Evolutionary conservation across 2,888 invertebrate genomes (phyloP).

Genomic region (Lordiphosa fenestrarum): DNA sequence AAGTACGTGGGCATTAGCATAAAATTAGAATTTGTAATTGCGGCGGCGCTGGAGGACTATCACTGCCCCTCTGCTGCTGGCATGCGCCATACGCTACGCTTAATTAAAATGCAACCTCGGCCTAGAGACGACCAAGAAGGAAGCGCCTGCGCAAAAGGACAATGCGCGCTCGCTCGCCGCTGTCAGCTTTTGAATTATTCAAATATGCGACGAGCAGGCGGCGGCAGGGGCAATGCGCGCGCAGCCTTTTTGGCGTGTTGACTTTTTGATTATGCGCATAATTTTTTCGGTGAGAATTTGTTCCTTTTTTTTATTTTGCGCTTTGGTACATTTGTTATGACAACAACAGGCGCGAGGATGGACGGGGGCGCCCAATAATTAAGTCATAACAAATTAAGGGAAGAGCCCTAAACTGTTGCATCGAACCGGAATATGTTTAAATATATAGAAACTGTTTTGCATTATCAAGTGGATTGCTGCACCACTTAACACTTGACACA

Average conservation of each 20-base stretch:
- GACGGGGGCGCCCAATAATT: slow-evolving; percentile 48
- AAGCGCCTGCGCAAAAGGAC: slow-evolving; percentile 71
- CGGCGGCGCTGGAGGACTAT: slow-evolving; percentile 50
- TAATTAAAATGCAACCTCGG: slow-evolving; percentile 75
- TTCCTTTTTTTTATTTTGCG: slow-evolving; percentile 12
- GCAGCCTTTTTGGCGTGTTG: slow-evolving; percentile 71
- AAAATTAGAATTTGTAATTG: slow-evolving; percentile 80
- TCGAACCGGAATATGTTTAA: no score
- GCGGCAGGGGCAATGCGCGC: slow-evolving; percentile 35
- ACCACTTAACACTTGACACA: no score
- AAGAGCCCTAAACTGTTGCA: slow-evolving; percentile 5
- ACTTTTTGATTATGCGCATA: slow-evolving; percentile 78
- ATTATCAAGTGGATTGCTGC: no score
- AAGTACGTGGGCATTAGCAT: slow-evolving; percentile 68
- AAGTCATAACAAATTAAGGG: slow-evolving; percentile 67
- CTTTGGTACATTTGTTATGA: slow-evolving; percentile 43
- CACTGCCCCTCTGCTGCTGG: slow-evolving; percentile 39
- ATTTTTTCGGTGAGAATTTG: slow-evolving; percentile 48
- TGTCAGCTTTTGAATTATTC: slow-evolving; percentile 75
- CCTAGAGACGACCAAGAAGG: slow-evolving; percentile 35
- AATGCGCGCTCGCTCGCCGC: slow-evolving; percentile 37
- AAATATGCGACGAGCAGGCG: slow-evolving; percentile 50
- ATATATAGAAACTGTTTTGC: no score
- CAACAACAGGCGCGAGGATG: slow-evolving; percentile 45
- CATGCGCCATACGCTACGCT: slow-evolving; percentile 68